Base-by-base conservation (phyloP, 2,888 invertebrate genomes). In the Herminia tarsipennalis region DNA sequence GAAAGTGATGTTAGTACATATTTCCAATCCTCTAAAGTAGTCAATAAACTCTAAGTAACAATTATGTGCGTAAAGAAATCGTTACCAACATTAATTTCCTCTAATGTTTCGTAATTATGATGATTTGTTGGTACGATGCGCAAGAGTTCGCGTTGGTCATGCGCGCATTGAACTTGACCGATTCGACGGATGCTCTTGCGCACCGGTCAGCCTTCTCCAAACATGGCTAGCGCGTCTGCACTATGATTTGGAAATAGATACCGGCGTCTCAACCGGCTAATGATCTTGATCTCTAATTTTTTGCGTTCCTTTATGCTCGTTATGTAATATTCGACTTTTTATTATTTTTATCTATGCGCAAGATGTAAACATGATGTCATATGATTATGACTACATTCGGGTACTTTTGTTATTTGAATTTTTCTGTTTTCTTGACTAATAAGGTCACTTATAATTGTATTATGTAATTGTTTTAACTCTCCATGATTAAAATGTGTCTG, bases 161-260 rank as follows among this genome's bases (percentile, higher is more conserved):
- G 56, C 40, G 36, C 52, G 56, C 86, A 86, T 72, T 88, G 88
- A 88, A 86, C 88, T 88, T 88, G 88, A 87, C 88, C 88, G 85
- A 67, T 73, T 66, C 68, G 55, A 62, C 72, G 77, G 85, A 86
- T 86, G 86, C 81, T 82, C 73, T 61, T 65, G 70, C 72, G 69
- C 78, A 69, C 65, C 81, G 77, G 78, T 76, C 83, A 79, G 74
- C 78, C 76, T 74, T 75, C 78, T 76, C 68, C 58, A 62, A 70
- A 73, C 60, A 58, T 63, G 55, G 49, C 49, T 56, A 52, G 57
- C 32, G 13, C 51, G 39, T 35, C 33, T 38, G 55, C 48, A 35
- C 59, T 62, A 59, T 46, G 59, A 72, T 71, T 76, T 77, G 66
- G 68, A 67, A 73, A 75, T 55, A 61, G 66, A 69, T 62, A 60